phyloP scores from a whole-genome alignment of 2,797 vertebrate species.

The Microcaecilia unicolor region DNA sequence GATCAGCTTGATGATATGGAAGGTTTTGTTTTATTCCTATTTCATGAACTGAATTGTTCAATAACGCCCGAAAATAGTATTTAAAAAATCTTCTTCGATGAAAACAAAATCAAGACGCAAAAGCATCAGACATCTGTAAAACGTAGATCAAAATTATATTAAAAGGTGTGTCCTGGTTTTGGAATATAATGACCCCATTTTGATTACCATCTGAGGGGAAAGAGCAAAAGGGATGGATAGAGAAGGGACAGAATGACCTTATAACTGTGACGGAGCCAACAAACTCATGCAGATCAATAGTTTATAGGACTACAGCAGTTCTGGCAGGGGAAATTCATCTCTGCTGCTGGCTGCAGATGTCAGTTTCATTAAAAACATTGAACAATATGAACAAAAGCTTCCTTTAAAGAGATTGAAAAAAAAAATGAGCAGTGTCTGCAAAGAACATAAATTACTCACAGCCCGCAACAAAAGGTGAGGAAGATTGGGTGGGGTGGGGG shows the following conservation, averaged over 20 bases:
- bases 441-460: not conserved
- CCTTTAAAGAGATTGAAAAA: not conserved
- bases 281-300: slow-evolving; percentile 9
- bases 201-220: not conserved
- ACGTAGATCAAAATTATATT: too few relatives aligned
- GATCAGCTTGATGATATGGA: too few relatives aligned
- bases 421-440: not conserved
- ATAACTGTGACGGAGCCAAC: slow-evolving; percentile 5
- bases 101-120: too few relatives aligned
- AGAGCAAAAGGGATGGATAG: not conserved
- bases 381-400: not conserved
- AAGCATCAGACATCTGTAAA: too few relatives aligned
- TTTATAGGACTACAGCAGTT: slow-evolving; percentile 1
- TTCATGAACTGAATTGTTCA: too few relatives aligned
- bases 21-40: too few relatives aligned
- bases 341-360: not conserved
- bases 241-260: slow-evolving; percentile 1
- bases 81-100: too few relatives aligned
- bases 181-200: slow-evolving; percentile 2
- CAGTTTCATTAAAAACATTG: not conserved
- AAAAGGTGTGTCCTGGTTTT: too few relatives aligned
- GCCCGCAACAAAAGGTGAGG: not conserved
- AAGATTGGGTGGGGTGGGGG: not conserved
- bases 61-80: too few relatives aligned
- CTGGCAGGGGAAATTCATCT: not conserved